Evolutionary conservation across 2,888 invertebrate genomes (phyloP), one percentile per base, ranked within the genome.

Genomic region (Drosophila mayaguana): DNA sequence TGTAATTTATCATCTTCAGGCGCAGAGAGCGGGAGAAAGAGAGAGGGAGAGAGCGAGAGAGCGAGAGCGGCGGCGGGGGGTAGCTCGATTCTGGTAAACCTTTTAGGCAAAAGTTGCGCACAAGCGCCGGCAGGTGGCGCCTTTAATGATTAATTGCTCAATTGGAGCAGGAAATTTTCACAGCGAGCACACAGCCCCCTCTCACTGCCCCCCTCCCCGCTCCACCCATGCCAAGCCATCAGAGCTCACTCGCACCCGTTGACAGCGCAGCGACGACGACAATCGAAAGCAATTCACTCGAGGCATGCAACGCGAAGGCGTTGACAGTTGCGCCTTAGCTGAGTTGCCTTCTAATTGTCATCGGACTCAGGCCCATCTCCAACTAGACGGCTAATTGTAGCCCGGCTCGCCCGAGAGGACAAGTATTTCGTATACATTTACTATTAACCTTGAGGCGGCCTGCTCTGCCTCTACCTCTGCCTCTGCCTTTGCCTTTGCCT

Each of bases 101-200:
- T 83, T 86, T 88, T 75, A 83, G 71, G 71, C 74, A 57, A 79
- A 66, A 70, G 60, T 69, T 75, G 66, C 45, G 46, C 57, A 45
- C 46, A 25, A 25, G 18, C 36, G 46, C 73, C 79, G 60, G 42
- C 77, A 79, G 77, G 81, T 80, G 78, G 63, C 64, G 65, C 73
- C 46, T 73, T 81, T 81, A 74, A 84, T 89, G 86, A 86, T 89
- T 86, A 86, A 86, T 89, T 86, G 78, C 87, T 71, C 75, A 81
- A 80, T 80, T 87, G 72, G 66, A 74, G 82, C 71, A 55, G 77
- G 45, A 77, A 81, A 84, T 81, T 28, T 34, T 12, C 32, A 38
- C 34, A 42, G 55, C 50, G 16, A 18, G 20, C 32, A 28, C 28
- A 28, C 28, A 28, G 7, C 16, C 46, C 8, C 1, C 18, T 28